Conservation (phyloP, 2,113 vertebrate species). For the Xiphorhynchus elegans region DNA sequence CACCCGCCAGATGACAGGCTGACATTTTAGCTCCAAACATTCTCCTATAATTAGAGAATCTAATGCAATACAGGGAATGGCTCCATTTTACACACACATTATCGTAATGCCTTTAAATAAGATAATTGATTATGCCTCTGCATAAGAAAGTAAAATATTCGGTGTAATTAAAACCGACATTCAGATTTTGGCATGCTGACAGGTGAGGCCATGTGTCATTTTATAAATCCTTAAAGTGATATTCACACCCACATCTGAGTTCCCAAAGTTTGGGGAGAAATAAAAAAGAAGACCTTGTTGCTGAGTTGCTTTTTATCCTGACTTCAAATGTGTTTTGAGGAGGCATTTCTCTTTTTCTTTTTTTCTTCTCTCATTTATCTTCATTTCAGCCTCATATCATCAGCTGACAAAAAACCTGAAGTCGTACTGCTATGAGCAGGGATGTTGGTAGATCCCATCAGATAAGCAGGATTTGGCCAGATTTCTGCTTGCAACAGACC, state of each 20-base stretch:
- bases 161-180: slow-evolving; percentile 80
- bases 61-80: slow-evolving; percentile 83
- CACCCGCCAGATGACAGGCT: slow-evolving; percentile 80
- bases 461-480: neutral
- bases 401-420: neutral
- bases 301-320: neutral
- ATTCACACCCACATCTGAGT: slow-evolving; percentile 69
- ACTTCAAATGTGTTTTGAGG: neutral
- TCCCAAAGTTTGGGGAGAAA: slow-evolving; percentile 61
- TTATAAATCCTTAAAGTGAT: slow-evolving; percentile 69
- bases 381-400: slow-evolving; percentile 16
- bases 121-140: slow-evolving; percentile 84
- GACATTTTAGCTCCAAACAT: slow-evolving; percentile 83
- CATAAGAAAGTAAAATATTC: slow-evolving; percentile 83
- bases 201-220: slow-evolving; percentile 77
- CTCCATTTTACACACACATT: slow-evolving; percentile 83
- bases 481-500: neutral
- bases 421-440: neutral
- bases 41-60: slow-evolving; percentile 85
- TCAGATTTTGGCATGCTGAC: slow-evolving; percentile 75
- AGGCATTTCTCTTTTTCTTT: neutral
- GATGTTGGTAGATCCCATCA: slow-evolving; percentile 4
- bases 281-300: neutral
- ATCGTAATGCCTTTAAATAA: slow-evolving; percentile 84
- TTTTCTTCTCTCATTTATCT: slow-evolving; percentile 30